Evolutionary conservation across 2,888 invertebrate genomes (phyloP).

Genomic region (Ophion slaviceki): DNA sequence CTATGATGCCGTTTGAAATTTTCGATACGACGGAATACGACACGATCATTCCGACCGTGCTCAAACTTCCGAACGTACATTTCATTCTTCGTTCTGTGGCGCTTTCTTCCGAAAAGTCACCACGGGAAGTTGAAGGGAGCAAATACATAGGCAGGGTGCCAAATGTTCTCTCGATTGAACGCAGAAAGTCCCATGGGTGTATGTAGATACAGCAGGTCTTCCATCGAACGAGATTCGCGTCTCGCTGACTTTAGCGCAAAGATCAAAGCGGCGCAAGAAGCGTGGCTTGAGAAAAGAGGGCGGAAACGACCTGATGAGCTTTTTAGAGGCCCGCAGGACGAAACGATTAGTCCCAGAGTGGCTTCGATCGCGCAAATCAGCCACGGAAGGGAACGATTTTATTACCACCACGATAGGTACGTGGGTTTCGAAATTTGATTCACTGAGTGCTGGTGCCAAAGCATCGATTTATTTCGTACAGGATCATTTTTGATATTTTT

Average conservation of each 20-base stretch:
- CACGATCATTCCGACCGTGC: neutral
- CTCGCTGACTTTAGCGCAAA: conserved; percentile 49
- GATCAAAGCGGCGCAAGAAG: conserved; percentile 55
- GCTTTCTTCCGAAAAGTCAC: neutral
- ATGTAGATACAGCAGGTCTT: conserved; percentile 5
- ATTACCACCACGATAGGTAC: conserved; percentile 13
- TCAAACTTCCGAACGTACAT: neutral
- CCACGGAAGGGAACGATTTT: conserved; percentile 36
- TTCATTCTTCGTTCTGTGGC: neutral
- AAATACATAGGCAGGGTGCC: neutral
- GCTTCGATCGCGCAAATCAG: conserved; percentile 36
- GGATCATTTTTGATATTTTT: neutral
- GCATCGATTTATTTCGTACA: too few relatives aligned
- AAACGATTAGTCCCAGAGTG: conserved; percentile 49
- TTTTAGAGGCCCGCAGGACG: conserved; percentile 48
- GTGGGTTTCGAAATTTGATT: neutral
- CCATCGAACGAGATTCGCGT: conserved; percentile 29
- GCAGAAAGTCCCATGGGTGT: neutral
- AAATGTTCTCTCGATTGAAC: neutral
- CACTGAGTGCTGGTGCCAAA: neutral
- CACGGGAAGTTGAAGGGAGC: too few relatives aligned
- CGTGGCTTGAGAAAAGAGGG: conserved; percentile 20
- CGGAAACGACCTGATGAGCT: conserved; percentile 57
- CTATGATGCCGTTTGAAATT: neutral
- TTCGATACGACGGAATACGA: neutral